Evolutionary conservation across 2,797 vertebrate species (phyloP).

Genomic region (Sylvia borin): DNA sequence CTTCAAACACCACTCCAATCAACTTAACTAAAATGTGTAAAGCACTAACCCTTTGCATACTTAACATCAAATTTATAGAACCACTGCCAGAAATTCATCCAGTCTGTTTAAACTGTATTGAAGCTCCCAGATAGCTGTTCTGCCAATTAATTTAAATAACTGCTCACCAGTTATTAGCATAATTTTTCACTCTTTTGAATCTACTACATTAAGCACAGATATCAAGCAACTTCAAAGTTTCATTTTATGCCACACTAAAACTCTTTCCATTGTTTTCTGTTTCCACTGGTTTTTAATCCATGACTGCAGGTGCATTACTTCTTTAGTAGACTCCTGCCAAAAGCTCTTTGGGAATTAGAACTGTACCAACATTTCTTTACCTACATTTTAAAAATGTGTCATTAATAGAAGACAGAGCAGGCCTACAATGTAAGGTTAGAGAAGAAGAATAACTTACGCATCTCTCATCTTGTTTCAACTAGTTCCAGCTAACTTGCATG

Average conservation of each 20-base stretch:
- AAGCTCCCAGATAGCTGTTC: not conserved
- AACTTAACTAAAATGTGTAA: not conserved
- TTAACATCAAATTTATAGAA: not conserved
- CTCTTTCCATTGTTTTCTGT: not conserved
- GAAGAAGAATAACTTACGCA: not conserved
- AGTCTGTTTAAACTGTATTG: not conserved
- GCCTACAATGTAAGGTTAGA: not conserved
- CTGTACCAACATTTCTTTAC: not conserved
- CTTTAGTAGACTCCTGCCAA: not conserved
- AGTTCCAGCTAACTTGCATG: not conserved
- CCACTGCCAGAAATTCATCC: not conserved
- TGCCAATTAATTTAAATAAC: not conserved
- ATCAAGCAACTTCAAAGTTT: not conserved
- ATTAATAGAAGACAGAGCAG: not conserved
- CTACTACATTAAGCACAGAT: not conserved
- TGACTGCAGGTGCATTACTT: not conserved
- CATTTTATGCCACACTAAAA: not conserved
- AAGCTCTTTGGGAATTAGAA: not conserved
- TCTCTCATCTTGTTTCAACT: not conserved
- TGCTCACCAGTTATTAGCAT: not conserved
- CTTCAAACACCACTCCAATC: not conserved
- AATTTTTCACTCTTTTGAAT: not conserved
- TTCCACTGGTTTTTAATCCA: not conserved
- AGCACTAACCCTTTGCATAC: not conserved
- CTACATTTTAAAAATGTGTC: not conserved